A percentile compares a stretch with the other conserved stretches of the same genome.
These are phyloP conservation scores for Monoplex corrugatus DNA, from an alignment of 2,888 invertebrate species.

Conservation along the genomic window DNA sequence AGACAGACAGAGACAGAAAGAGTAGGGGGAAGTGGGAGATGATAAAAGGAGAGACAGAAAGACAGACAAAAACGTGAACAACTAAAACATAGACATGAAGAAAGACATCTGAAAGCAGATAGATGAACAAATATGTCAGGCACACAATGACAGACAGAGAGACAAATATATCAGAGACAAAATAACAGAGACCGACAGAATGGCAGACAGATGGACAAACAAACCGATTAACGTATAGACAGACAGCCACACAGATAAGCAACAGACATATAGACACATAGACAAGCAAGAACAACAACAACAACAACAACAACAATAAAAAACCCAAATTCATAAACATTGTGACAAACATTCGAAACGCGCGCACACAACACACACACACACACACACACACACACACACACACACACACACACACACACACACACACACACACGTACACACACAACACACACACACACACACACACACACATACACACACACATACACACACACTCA, in stretches of 20 bases:
- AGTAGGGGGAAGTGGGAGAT: too few species aligned
- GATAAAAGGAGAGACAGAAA: too few species aligned
- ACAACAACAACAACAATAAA: too few species aligned
- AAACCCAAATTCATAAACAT: not conserved
- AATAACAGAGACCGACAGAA: not conserved
- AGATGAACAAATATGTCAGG: too few species aligned
- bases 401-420: slow-evolving; percentile 30
- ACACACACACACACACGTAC: slow-evolving; percentile 30
- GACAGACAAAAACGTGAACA: too few species aligned
- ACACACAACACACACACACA: slow-evolving; percentile 25
- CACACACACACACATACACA: slow-evolving; percentile 25
- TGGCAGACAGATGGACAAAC: not conserved
- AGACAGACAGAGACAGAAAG: too few species aligned
- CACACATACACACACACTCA: slow-evolving; percentile 6
- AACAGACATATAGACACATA: too few species aligned
- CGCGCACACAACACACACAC: too few species aligned
- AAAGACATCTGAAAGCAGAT: too few species aligned
- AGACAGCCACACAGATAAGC: too few species aligned
- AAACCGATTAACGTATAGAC: not conserved
- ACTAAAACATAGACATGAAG: too few species aligned
- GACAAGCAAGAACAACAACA: too few species aligned
- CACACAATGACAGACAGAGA: not conserved
- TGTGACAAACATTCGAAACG: slow-evolving; percentile 13
- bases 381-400: slow-evolving; percentile 17
- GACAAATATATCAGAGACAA: not conserved